Conservation (phyloP, 1,140 invertebrate genomes). For the Cotesia vestalis region DNA sequence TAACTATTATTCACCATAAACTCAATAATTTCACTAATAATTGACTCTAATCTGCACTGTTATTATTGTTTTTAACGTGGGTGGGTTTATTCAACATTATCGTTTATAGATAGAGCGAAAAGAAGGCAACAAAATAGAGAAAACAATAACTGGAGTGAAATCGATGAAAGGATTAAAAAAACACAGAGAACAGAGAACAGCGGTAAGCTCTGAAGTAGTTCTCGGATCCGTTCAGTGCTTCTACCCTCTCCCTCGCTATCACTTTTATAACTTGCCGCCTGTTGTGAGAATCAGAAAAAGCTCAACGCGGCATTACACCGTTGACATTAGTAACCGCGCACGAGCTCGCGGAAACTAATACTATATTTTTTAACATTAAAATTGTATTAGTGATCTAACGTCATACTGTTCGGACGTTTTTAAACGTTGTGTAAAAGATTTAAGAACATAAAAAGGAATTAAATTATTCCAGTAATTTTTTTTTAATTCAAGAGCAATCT, state of each 20-base stretch:
- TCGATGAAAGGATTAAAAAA: constrained; percentile 43
- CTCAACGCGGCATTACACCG: constrained; percentile 21
- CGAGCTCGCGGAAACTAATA: constrained; percentile 23
- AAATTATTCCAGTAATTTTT: too few relatives aligned
- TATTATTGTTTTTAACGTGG: neutral
- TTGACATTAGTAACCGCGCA: constrained; percentile 37
- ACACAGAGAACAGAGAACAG: constrained; percentile 40
- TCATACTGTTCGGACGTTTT: neutral
- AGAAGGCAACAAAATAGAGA: neutral
- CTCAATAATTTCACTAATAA: too few relatives aligned
- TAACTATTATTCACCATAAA: neutral
- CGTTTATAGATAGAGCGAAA: neutral
- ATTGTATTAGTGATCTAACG: neutral
- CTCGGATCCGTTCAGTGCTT: neutral
- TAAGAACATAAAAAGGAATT: too few relatives aligned
- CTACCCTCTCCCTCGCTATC: constrained; percentile 30
- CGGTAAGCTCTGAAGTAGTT: constrained; percentile 33
- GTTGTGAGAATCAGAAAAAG: constrained; percentile 12
- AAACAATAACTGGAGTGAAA: constrained; percentile 39
- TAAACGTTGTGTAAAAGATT: too few relatives aligned
- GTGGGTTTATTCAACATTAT: neutral
- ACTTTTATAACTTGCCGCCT: constrained; percentile 39
- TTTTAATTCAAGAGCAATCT: neutral
- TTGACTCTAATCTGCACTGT: neutral
- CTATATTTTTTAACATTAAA: neutral